Conservation (phyloP, 2,113 vertebrate genomes). For the Oenanthe oenanthe region DNA sequence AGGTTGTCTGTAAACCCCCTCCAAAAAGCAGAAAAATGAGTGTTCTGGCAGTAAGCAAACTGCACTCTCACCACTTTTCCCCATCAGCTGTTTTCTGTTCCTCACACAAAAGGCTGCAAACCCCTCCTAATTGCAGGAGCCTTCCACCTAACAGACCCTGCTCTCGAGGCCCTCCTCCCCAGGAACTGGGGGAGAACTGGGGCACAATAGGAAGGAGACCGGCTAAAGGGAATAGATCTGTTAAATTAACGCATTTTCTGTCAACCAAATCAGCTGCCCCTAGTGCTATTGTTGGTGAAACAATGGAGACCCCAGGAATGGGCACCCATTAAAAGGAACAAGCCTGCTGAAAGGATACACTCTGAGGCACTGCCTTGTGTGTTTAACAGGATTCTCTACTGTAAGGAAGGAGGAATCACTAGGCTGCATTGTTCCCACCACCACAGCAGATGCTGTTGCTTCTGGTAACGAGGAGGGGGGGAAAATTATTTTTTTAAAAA, state of each 20-base stretch:
- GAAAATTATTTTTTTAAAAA: background rate
- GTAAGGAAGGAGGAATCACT: constrained; percentile 67
- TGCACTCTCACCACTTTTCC: background rate
- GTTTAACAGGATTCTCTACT: constrained; percentile 70
- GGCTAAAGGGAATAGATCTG: constrained; percentile 75
- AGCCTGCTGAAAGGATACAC: constrained; percentile 67
- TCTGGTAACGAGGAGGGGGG: constrained; percentile 25
- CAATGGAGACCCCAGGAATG: constrained; percentile 73
- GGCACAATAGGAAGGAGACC: constrained; percentile 66
- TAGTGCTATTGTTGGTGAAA: constrained; percentile 73
- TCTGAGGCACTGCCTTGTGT: constrained; percentile 69
- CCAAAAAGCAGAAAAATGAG: background rate
- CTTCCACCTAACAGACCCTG: constrained; percentile 65
- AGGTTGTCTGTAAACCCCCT: background rate
- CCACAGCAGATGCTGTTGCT: constrained; percentile 69
- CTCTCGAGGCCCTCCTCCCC: constrained; percentile 61
- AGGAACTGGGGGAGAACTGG: constrained; percentile 64
- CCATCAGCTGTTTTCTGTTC: constrained; percentile 63
- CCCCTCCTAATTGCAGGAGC: constrained; percentile 64
- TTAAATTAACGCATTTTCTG: constrained; percentile 81
- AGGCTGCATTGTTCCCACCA: constrained; percentile 70
- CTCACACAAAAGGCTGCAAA: constrained; percentile 64
- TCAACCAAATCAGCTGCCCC: constrained; percentile 79
- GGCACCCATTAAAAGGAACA: constrained; percentile 75
- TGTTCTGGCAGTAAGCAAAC: background rate